Base-by-base conservation (phyloP, 1,140 invertebrate genomes). In the Gyrodactylus bullatarudis region DNA sequence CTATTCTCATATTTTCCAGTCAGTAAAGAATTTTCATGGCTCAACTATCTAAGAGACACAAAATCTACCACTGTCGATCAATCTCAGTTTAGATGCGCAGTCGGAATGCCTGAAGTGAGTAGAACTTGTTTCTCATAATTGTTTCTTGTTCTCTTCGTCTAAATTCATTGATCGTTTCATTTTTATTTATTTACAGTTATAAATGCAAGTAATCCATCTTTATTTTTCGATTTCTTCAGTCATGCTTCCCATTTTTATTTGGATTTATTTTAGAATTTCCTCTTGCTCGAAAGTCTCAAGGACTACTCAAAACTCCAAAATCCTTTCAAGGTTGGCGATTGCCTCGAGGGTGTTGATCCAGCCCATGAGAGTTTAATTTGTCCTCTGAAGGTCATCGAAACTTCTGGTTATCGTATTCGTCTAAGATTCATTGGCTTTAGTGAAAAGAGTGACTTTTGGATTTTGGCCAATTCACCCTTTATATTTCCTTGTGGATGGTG, bases 401-500 rank as follows among this genome's bases (percentile, higher is more conserved):
- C 77, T 0, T 75, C 79, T 19, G 78, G 78, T 1, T 79, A 80
- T 71, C 77, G 77, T 69, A 75, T 81, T 1, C 76, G 80, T 22
- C 76, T 81, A 1, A 79, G 79, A 75, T 80, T 81, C 77, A 79
- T 80, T 76, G 79, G 79, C 24, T 81, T 79, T 79, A 78, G 79
- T 68, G 79, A 80, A 71, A 77, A 75, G n/a, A 80, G 79, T 75
- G 80, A 81, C 74, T 81, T 80, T 75, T 81, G 80, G 80, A 85
- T 87, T 19, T 91, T 93, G 81, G 87, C 87, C 0, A 87, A 94
- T 78, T 90, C 87, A 0, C 84, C 85, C 76, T 87, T 91, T 78
- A 88, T 95, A 34, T 95, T 95, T 80, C 89, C 88, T 2, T 84
- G 86, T 34, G 89, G 90, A n/a, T 95, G 89, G 87, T 90, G 89